Base-by-base conservation (phyloP, 2,888 invertebrate genomes). In the Nephrocerus scutellatus region DNA sequence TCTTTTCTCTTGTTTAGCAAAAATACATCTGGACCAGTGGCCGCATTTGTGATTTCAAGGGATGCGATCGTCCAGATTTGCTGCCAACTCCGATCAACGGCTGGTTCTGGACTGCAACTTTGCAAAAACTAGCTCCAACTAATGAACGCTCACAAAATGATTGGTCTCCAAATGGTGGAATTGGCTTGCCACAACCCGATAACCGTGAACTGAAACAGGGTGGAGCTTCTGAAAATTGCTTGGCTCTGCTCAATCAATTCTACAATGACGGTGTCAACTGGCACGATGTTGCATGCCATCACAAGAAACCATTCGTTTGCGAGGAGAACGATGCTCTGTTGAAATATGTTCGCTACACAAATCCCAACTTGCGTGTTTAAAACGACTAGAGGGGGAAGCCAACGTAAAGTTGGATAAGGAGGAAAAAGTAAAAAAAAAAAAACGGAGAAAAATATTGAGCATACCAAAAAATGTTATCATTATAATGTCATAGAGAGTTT, bases 21-120 rank as follows among this genome's bases (percentile, higher is more conserved):
- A 86, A 86, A 70, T 90, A 89, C 70, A 89, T 89, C 60, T 90
- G 90, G 90, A 89, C 90, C 16, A 86, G 86, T 35, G 90, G 90
- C 41, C 82, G 90, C 48, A 72, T 87, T 33, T 90, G 90, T 60
- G 89, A 90, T 70, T 90, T 90, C 74, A 84, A 85, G 66, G 89
- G 89, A 44, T 90, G 90, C 62, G 85, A 87, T 58, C 79, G 90
- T 39, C 77, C 84, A 20, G 90, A 90, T 63, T 72, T 90, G 51
- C 81, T 86, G 53, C 90, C 90, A 22, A 74, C 81, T 47, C 75
- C 77, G 38, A 68, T 88, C 48, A 87, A 89, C 60, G 90, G 90
- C 24, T 90, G 90, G 90, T 90, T 90, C 76, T 90, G 89, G 89
- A 88, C 89, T 15, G 87, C 84, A 23, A 86, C 81, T 55, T 76